Base-by-base conservation (phyloP, 2,797 vertebrate species). In the Coregonus ussuriensis region DNA sequence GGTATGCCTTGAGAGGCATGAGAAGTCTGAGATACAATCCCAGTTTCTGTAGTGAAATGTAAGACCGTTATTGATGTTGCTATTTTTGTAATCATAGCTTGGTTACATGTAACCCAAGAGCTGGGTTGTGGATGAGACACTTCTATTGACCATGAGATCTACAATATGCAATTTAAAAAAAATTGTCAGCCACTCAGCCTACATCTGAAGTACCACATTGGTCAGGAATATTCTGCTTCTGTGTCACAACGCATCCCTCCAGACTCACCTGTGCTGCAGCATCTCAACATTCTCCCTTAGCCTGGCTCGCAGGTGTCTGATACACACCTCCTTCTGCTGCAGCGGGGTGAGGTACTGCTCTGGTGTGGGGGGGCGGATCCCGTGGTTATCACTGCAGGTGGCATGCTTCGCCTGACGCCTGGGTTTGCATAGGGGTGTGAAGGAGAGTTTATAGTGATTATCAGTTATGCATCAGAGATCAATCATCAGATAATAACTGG, bases 301-400 rank as follows among this genome's bases (percentile, higher is more conserved):
- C 72, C 96, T 91, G 77, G 96, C 94, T 70, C 94, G 94, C 83
- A 99, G 95, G 83, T 99, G 98, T 66, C 98, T 93, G 87, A 99
- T 99, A 83, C 96, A 98, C 78, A 99, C 97, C 91, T 99, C 98
- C 91, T 99, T 99, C 94, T 99, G 98, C 88, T 99, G 98, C 89
- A 99, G 94, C 0, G 98, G 98, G 0, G 98, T 99, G 77, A 99
- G 95, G 92, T 99, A 99, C 93, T 99, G 98, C 84, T 99, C 98
- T 0, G 98, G 98, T 0, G 96, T 93, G 0, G 98, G 98, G 0
- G 96, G 95, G 81, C 95, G 96, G 91, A 99, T 98, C 59, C 98
- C 98, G 66, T 99, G 98, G 93, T 99, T 98, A 87, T 98, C 97
- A 0, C 95, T 96, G 93, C 98, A 99, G 67, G 96, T 91, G 3